Evolutionary conservation across 2,113 vertebrate genomes (phyloP).

Genomic region (Grantiella picta): DNA sequence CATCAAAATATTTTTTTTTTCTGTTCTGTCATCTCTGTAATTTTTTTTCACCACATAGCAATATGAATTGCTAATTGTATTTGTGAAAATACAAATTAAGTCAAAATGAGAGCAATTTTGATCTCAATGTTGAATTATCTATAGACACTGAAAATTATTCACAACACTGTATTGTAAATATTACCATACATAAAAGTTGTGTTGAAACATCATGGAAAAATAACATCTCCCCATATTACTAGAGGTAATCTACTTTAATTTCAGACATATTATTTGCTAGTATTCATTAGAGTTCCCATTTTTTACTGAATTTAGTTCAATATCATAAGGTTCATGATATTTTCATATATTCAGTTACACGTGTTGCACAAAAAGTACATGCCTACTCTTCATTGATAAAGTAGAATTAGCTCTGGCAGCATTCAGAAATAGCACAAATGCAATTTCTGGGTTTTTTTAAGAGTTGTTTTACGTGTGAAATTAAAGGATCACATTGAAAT

Average conservation of each 20-base stretch:
- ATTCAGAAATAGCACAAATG: neutral
- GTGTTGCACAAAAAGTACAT: neutral
- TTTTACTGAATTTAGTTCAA: neutral
- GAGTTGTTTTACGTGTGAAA: neutral
- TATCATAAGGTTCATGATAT: neutral
- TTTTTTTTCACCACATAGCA: neutral
- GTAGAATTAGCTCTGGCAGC: neutral
- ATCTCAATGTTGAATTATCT: neutral
- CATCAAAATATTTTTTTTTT: neutral
- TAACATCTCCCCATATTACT: neutral
- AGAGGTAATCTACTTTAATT: neutral
- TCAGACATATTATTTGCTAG: neutral
- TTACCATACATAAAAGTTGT: neutral
- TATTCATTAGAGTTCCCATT: neutral
- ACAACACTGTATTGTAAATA: neutral
- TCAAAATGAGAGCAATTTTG: neutral
- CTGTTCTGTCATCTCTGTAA: neutral
- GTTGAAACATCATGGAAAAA: neutral
- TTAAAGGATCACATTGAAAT: neutral
- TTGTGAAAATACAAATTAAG: neutral
- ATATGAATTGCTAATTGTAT: neutral
- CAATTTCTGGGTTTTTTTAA: neutral
- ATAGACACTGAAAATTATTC: neutral
- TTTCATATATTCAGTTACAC: neutral
- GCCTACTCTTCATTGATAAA: neutral